Percentiles rank a stretch among this genome's conserved stretches.
These are phyloP conservation scores for Ichneumoninae sp. DNA, from an alignment of 2,888 invertebrate species.

Conservation along the genomic window DNA sequence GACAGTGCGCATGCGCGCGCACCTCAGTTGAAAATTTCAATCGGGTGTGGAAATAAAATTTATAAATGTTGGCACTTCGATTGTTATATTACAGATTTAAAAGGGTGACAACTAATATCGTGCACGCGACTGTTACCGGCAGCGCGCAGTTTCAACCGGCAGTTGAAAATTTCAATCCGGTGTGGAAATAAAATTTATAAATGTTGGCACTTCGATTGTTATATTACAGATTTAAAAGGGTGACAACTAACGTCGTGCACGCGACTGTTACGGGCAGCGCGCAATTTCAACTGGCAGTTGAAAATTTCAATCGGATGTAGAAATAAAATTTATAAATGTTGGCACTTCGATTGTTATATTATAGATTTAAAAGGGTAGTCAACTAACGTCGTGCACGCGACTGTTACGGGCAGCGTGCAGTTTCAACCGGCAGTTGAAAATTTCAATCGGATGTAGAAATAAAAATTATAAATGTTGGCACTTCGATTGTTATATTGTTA, in stretches of 20 bases:
- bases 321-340: not conserved
- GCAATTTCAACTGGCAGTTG: not conserved
- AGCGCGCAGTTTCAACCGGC: not conserved
- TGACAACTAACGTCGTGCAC: not conserved
- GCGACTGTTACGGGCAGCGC: not conserved
- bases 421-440: not conserved
- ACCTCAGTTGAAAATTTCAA: not conserved
- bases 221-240: not conserved
- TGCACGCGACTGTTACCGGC: not conserved
- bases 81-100: not conserved
- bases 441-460: not conserved
- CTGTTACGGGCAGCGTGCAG: not conserved
- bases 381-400: not conserved
- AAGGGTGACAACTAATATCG: not conserved
- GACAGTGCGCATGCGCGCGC: not conserved
- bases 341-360: conserved; percentile 7
- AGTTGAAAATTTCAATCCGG: not conserved
- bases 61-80: conserved; percentile 16
- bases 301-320: not conserved
- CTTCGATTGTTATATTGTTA: conserved; percentile 16
- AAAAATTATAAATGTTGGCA: conserved; percentile 4
- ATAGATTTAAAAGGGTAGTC: not conserved
- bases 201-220: conserved; percentile 20
- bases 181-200: not conserved
- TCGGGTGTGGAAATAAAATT: not conserved